phyloP scores from a whole-genome alignment of 2,888 invertebrate genomes.

The Philopedon plagiatum region DNA sequence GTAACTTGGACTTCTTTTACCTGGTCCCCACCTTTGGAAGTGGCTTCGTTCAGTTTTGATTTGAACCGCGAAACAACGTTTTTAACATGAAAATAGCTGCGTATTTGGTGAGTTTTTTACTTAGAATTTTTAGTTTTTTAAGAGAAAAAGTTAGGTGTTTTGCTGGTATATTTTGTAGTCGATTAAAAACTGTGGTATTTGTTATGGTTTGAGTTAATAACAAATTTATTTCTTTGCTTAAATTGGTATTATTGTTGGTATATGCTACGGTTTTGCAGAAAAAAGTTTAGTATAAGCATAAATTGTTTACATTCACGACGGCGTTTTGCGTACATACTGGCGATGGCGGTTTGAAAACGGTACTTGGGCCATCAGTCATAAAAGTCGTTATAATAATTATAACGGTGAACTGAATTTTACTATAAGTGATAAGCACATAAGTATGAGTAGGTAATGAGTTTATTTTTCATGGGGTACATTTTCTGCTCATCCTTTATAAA shows the following conservation, averaged over 20 bases:
- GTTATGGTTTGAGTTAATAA: constrained; percentile 8
- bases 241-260: not conserved
- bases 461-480: too few species aligned
- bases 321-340: too few species aligned
- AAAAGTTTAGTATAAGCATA: not conserved
- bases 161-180: not conserved
- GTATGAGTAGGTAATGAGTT: too few species aligned
- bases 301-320: too few species aligned
- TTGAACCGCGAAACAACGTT: constrained; percentile 43
- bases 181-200: not conserved
- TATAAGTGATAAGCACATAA: too few species aligned
- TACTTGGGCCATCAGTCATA: too few species aligned
- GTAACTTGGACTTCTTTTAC: constrained; percentile 44
- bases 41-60: constrained; percentile 36
- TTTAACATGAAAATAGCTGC: constrained; percentile 44
- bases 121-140: not conserved
- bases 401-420: too few species aligned
- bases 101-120: constrained; percentile 46
- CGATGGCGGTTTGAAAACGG: too few species aligned
- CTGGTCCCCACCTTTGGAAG: constrained; percentile 43
- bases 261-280: not conserved
- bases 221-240: not conserved
- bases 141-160: not conserved
- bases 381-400: too few species aligned
- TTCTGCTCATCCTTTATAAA: too few species aligned